Evolutionary conservation across 2,113 vertebrate species (phyloP), one percentile per base, ranked within the genome.

Genomic region (Peromyscus leucopus): DNA sequence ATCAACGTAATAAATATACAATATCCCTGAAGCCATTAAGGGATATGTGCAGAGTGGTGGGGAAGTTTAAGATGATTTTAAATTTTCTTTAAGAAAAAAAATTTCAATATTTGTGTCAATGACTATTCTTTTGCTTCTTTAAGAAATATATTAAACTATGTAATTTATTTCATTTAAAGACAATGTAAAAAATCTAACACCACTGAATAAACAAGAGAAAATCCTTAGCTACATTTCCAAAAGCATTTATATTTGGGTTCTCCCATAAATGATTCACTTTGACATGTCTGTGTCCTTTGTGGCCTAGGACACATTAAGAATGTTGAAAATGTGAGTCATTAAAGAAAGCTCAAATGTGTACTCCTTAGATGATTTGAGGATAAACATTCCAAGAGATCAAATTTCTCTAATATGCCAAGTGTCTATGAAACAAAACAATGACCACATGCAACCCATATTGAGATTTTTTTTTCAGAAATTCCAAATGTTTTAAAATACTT

Each of bases 121-220:
- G 13, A 28, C 36, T 59, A 59, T 86, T 63, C 63, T 79, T 91
- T 71, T 87, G 59, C 31, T 33, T 80, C 48, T 39, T 92, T 76
- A 69, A 46, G 26, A 80, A 55, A 82, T 11, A 88, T 51, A 69
- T 33, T 65, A 65, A 85, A 65, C 61, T 65, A 46, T 12, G 28
- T 67, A 46, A 16, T 42, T 42, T 63, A 86, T 33, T 86, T 65
- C 21, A 33, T 33, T 86, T 84, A 42, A 63, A 24, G 28, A 39
- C 19, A 84, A 84, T 63, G 24, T 84, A 94, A 98, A 97, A 97
- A 96, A 67, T 87, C 59, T 88, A 96, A 96, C 87, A 59, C n/a
- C 3, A 59, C 48, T 59, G 67, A 90, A 87, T 63, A 31, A 96
- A 24, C n/a, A 57, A 63, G n/a, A 31, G 3, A 91, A 63, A 86